phyloP scores from a whole-genome alignment of 2,888 invertebrate genomes.

The Lacanobia wlatinum region DNA sequence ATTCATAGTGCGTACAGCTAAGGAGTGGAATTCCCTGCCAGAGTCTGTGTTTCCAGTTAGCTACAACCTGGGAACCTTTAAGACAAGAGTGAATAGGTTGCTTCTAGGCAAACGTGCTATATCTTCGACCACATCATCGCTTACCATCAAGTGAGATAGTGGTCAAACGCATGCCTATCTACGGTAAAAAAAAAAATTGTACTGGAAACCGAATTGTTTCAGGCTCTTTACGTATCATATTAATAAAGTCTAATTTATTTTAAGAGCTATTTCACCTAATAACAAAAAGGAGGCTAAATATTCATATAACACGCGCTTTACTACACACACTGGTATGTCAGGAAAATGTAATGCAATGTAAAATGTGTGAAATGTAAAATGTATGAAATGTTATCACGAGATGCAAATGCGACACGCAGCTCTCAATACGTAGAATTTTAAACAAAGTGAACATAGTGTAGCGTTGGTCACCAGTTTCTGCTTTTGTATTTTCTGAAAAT shows the following conservation, averaged over 20 bases:
- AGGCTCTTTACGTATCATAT: rapidly evolving
- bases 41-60: too few relatives aligned
- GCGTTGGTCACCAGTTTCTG: neutral
- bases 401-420: neutral
- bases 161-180: too few relatives aligned
- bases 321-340: neutral
- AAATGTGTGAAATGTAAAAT: too few relatives aligned
- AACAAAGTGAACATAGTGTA: neutral
- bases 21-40: too few relatives aligned
- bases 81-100: too few relatives aligned
- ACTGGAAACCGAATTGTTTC: neutral
- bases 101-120: too few relatives aligned
- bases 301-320: neutral
- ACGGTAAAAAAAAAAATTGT: too few relatives aligned
- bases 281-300: neutral
- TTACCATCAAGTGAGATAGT: too few relatives aligned
- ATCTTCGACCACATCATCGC: too few relatives aligned
- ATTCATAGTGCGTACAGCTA: too few relatives aligned
- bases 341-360: neutral
- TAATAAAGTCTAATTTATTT: neutral
- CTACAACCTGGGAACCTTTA: too few relatives aligned
- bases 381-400: constrained; percentile 3
- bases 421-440: neutral
- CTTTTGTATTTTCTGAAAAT: constrained; percentile 1
- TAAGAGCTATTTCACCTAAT: neutral